A percentile compares a stretch with the other conserved stretches of the same genome.
Conservation (phyloP, 2,888 invertebrate genomes). For the Slavum lentiscoides region DNA sequence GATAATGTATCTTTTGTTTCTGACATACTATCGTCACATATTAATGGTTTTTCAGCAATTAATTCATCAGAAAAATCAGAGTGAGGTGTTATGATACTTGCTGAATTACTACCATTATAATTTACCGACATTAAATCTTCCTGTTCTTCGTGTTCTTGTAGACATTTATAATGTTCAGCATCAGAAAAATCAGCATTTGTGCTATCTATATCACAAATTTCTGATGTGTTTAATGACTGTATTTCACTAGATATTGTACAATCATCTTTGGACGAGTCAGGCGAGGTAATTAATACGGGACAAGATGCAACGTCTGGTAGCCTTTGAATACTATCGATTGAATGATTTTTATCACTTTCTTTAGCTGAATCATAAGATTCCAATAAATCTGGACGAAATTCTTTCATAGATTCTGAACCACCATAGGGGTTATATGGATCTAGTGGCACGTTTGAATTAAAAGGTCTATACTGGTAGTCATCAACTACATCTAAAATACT, state of each 20-base stretch:
- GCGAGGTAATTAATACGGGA: conserved; percentile 33
- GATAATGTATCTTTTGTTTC: conserved; percentile 59
- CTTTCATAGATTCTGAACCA: conserved; percentile 29
- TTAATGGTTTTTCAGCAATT: conserved; percentile 47
- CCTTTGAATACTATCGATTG: conserved; percentile 20
- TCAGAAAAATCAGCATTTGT: conserved; percentile 49
- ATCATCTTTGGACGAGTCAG: conserved; percentile 46
- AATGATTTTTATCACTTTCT: conserved; percentile 38
- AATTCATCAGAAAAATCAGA: conserved; percentile 48
- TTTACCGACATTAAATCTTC: conserved; percentile 36
- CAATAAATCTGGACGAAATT: conserved; percentile 54
- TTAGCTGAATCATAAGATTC: conserved; percentile 50
- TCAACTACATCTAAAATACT: conserved; percentile 27
- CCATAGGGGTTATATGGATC: not conserved
- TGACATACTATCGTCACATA: conserved; percentile 49
- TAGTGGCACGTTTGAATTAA: conserved; percentile 30
- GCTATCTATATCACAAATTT: conserved; percentile 43
- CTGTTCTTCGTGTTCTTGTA: conserved; percentile 44
- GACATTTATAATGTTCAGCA: conserved; percentile 47
- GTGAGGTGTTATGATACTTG: conserved; percentile 24
- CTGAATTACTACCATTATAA: conserved; percentile 23
- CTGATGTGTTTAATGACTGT: conserved; percentile 45
- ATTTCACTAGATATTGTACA: conserved; percentile 51
- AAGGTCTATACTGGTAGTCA: conserved; percentile 43
- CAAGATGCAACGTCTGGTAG: conserved; percentile 34